phyloP scores from a whole-genome alignment of 35 echinoderm and acorn worm genomes.

The Stichopus chloronotus region DNA sequence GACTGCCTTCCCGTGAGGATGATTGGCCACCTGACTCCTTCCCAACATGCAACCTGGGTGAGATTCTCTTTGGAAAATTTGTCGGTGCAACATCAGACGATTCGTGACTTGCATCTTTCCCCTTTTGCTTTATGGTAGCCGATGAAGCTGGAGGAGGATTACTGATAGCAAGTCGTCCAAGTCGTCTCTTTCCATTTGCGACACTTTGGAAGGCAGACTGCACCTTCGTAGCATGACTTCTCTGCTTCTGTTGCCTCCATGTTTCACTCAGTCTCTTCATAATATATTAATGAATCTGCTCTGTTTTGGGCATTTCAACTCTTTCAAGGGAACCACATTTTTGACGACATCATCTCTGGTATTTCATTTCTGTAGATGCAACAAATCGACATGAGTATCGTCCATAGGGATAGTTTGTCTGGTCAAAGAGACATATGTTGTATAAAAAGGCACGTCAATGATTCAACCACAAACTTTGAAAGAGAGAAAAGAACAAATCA shows the following conservation, averaged over 20 bases:
- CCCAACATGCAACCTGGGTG: constrained; percentile 31
- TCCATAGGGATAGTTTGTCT: too few relatives aligned
- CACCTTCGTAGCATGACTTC: not conserved
- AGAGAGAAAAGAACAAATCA: too few relatives aligned
- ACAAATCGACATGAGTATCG: too few relatives aligned
- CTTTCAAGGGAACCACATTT: too few relatives aligned
- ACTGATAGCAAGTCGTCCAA: constrained; percentile 54
- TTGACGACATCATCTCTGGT: too few relatives aligned
- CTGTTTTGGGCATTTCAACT: not conserved
- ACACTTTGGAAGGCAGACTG: not conserved
- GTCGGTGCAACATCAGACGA: too few relatives aligned
- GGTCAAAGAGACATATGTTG: too few relatives aligned
- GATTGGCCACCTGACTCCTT: not conserved
- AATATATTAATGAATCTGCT: not conserved
- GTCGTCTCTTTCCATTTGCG: constrained; percentile 20
- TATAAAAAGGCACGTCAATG: too few relatives aligned
- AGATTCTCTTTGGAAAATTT: constrained; percentile 14
- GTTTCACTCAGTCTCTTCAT: constrained; percentile 67
- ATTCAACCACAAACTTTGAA: too few relatives aligned
- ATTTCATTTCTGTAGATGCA: too few relatives aligned
- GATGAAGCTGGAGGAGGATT: not conserved
- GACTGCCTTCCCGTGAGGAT: not conserved
- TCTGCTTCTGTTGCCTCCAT: constrained; percentile 68
- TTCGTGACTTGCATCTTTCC: constrained; percentile 5
- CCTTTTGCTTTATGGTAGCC: not conserved